phyloP scores from a whole-genome alignment of 2,113 vertebrate genomes.

The Excalfactoria chinensis region DNA sequence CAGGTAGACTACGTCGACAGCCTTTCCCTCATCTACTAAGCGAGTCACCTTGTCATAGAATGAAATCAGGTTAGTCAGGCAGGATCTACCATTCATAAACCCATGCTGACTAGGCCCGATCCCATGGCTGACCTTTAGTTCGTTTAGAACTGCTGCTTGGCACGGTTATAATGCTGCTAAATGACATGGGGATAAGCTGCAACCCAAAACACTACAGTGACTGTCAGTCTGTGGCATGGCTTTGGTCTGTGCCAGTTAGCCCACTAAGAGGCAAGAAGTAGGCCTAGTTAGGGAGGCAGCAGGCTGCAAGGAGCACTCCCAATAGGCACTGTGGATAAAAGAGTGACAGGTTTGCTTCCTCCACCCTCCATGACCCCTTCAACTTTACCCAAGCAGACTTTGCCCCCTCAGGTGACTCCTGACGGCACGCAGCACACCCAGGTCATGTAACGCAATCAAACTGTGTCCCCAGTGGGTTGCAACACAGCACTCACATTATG shows the following conservation, averaged over 20 bases:
- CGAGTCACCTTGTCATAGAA: too few relatives aligned
- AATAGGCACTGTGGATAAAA: not conserved
- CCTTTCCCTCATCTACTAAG: too few relatives aligned
- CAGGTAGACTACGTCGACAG: too few relatives aligned
- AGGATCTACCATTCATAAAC: too few relatives aligned
- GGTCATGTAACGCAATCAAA: not conserved
- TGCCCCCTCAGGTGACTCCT: not conserved
- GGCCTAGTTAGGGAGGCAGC: not conserved
- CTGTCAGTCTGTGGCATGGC: not conserved
- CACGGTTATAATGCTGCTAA: not conserved
- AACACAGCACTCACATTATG: not conserved
- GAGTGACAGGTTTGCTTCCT: not conserved
- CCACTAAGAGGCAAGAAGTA: not conserved
- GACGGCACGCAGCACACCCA: slow-evolving; percentile 18
- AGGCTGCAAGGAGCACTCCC: not conserved
- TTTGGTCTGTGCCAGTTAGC: not conserved
- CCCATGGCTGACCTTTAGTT: too few relatives aligned
- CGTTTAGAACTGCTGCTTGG: not conserved
- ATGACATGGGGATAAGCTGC: not conserved
- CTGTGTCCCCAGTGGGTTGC: not conserved
- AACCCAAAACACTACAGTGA: not conserved
- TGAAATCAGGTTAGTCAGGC: too few relatives aligned
- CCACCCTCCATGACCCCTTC: not conserved
- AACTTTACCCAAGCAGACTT: not conserved
- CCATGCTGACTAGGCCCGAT: too few relatives aligned